A percentile compares a stretch with the other conserved stretches of the same genome.
Conservation (phyloP, 1,140 invertebrate genomes). For the Drosophila guanche region DNA sequence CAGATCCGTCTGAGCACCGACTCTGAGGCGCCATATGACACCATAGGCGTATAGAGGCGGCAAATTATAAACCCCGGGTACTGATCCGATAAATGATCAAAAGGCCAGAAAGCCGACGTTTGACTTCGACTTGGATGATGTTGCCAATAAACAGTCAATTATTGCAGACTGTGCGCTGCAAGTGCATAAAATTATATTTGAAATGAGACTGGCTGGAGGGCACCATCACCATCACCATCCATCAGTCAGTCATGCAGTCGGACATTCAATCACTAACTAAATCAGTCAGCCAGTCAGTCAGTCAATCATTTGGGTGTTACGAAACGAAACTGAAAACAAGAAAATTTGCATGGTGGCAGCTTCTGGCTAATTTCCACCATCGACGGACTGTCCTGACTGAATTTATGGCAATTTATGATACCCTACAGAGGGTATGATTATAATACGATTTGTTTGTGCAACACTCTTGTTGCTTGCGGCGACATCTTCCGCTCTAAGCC, state of each 20-base stretch:
- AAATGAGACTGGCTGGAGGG: conserved; percentile 43
- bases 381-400: conserved; percentile 28
- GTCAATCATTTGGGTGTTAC: conserved; percentile 51
- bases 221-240: conserved; percentile 23
- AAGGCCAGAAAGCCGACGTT: conserved; percentile 56
- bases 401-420: conserved; percentile 76
- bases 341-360: conserved; percentile 44
- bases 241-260: conserved; percentile 43
- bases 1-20: background rate
- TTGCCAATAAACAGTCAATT: conserved; percentile 80
- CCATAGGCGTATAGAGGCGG: conserved; percentile 53
- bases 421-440: background rate
- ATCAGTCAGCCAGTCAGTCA: conserved; percentile 18
- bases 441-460: conserved; percentile 6
- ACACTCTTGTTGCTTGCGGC: conserved; percentile 9
- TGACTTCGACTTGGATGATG: conserved; percentile 37
- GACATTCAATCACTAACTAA: conserved; percentile 34
- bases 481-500: conserved; percentile 55
- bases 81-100: conserved; percentile 72
- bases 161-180: conserved; percentile 48
- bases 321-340: conserved; percentile 42
- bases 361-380: conserved; percentile 53
- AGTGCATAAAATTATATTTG: conserved; percentile 74
- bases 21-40: conserved; percentile 50
- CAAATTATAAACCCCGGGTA: conserved; percentile 50